Evolutionary conservation across 2,888 invertebrate genomes (phyloP), one percentile per base, ranked within the genome.

Genomic region (Phymatocera aterrima): DNA sequence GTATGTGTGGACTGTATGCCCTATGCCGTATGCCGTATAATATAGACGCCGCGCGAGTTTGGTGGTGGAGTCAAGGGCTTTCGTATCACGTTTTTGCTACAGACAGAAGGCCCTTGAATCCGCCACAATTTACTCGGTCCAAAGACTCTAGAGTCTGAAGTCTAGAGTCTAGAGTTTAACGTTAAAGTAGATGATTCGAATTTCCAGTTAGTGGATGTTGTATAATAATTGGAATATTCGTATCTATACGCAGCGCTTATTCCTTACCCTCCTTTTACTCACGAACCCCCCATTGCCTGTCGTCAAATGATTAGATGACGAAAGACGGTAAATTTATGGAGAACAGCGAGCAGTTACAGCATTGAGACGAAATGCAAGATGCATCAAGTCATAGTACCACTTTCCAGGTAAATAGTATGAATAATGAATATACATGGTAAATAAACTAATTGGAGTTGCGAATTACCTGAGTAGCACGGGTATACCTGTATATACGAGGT

Each of bases 111-210:
- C 61, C 61, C 61, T 64, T 64, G 61, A 64, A 64, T 64, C 61
- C 61, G 61, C 61, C 61, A 64, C 61, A 64, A 37, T 64, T 64
- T 64, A 64, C 61, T 64, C 61, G 61, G 57, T 37, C 61, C 61
- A 64, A n/a, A 64, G 61, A 37, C 61, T 64, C 61, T 64, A 37
- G 61, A 64, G 61, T 64, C 34, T 64, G 37, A 18, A 64, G 34
- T 64, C 37, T 64, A 18, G 51, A n/a, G n/a, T 51, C 51, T 51
- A 21, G 37, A 37, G 61, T 64, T 37, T 34, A 64, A 64, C 61
- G 37, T 64, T 64, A 64, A 64, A 64, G 61, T 37, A 37, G 61
- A 64, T 64, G 34, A 64, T 64, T 64, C 24, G 18, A 64, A n/a
- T n/a, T n/a, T n/a, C n/a, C n/a, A n/a, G 34, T 64, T 24, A 37